Conservation (phyloP, 1,140 invertebrate species). For the Drosophila burlai region DNA sequence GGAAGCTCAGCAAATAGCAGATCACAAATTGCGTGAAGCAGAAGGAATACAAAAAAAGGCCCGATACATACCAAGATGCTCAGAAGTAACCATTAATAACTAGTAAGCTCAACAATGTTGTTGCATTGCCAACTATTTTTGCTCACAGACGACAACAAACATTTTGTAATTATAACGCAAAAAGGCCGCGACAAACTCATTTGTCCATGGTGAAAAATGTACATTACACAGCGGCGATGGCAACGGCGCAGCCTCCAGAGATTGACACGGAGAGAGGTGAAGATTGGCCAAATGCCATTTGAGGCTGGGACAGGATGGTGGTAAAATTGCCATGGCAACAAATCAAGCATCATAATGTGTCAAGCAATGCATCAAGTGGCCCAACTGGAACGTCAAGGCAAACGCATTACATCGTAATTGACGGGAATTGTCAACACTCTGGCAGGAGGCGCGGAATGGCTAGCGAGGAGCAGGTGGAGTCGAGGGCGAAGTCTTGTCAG, state of each 20-base stretch:
- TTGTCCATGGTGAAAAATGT: constrained; percentile 81
- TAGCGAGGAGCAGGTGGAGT: constrained; percentile 1
- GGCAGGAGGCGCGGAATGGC: constrained; percentile 16
- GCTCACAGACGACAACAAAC: constrained; percentile 42
- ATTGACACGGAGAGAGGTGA: constrained; percentile 36
- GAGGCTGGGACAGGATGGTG: constrained; percentile 64
- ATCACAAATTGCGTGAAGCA: constrained; percentile 57
- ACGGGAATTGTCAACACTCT: constrained; percentile 80
- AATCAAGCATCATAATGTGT: constrained; percentile 84
- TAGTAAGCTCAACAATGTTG: constrained; percentile 68
- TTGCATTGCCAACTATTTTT: constrained; percentile 67
- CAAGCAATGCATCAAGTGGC: constrained; percentile 78
- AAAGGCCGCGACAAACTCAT: constrained; percentile 81
- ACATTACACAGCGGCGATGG: constrained; percentile 52
- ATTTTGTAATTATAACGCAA: constrained; percentile 78
- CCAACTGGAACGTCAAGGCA: constrained; percentile 55
- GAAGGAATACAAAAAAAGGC: constrained; percentile 26
- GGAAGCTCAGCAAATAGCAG: constrained; percentile 27
- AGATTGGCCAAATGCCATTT: constrained; percentile 67
- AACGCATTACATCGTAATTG: constrained; percentile 83
- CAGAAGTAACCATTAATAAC: constrained; percentile 77
- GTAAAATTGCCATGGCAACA: constrained; percentile 81
- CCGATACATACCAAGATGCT: constrained; percentile 69
- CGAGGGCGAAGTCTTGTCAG: background rate
- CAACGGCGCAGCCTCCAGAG: constrained; percentile 16